phyloP scores from a whole-genome alignment of 2,797 vertebrate genomes.

The Lepilemur septentrionalis region DNA sequence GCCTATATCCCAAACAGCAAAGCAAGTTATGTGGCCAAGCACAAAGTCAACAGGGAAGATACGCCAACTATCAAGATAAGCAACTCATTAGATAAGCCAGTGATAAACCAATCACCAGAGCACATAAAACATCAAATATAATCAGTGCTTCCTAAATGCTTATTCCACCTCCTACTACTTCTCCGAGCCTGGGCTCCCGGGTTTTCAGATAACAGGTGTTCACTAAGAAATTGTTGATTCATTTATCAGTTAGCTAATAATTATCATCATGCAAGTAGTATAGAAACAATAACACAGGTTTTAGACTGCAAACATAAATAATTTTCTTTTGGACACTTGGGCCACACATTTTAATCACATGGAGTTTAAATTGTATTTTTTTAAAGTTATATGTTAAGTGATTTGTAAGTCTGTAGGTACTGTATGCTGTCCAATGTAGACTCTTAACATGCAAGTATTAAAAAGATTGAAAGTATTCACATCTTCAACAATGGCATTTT shows the following conservation, averaged over 20 bases:
- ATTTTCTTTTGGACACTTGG: not conserved
- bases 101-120: not conserved
- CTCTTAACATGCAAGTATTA: constrained; percentile 7
- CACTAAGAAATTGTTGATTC: not conserved
- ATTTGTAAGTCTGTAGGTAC: constrained; percentile 22
- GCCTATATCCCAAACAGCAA: not conserved
- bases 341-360: constrained; percentile 24
- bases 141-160: not conserved
- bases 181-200: not conserved
- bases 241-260: constrained; percentile 14
- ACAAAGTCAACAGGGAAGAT: not conserved
- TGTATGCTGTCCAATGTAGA: not conserved
- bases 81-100: not conserved
- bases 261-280: not conserved
- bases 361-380: constrained; percentile 5
- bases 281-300: not conserved
- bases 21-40: not conserved
- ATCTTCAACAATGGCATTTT: not conserved
- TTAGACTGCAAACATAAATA: not conserved
- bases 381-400: not conserved
- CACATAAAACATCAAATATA: not conserved
- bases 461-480: not conserved
- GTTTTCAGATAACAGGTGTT: not conserved
- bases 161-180: not conserved
- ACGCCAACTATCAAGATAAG: not conserved